Conservation (phyloP, 2,888 invertebrate genomes). For the Dynastes hyllus region DNA sequence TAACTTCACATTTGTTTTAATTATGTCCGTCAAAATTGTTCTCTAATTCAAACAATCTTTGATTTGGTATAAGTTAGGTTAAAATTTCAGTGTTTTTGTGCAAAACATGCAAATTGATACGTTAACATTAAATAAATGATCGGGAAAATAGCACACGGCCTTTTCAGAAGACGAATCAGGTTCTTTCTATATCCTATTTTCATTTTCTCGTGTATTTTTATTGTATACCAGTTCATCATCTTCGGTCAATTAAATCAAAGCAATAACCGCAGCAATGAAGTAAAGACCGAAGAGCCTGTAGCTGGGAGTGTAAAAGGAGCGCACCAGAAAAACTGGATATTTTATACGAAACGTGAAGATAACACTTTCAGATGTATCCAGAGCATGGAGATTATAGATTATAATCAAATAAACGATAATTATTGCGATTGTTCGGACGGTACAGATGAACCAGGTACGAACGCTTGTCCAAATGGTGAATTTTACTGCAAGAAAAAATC, state of each 20-base stretch:
- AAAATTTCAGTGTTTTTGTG: conserved; percentile 10
- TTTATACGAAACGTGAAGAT: conserved; percentile 69
- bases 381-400: conserved; percentile 72
- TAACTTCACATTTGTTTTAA: conserved; percentile 22
- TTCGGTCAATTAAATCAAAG: conserved; percentile 23
- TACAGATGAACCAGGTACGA: conserved; percentile 88
- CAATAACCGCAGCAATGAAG: neutral
- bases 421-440: conserved; percentile 90
- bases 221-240: conserved; percentile 29
- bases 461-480: conserved; percentile 88
- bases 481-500: conserved; percentile 83
- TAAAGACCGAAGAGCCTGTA: neutral
- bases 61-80: neutral
- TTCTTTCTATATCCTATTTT: conserved; percentile 37
- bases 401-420: conserved; percentile 83
- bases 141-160: neutral
- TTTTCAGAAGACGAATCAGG: conserved; percentile 25
- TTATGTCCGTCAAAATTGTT: neutral
- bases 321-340: conserved; percentile 67
- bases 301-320: conserved; percentile 67
- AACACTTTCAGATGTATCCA: conserved; percentile 72
- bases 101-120: conserved; percentile 17
- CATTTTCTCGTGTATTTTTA: conserved; percentile 20
- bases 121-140: conserved; percentile 26
- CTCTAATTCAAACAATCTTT: too few species aligned